phyloP scores from a whole-genome alignment of 2,113 vertebrate genomes.

The Gallinago paraguaiae region DNA sequence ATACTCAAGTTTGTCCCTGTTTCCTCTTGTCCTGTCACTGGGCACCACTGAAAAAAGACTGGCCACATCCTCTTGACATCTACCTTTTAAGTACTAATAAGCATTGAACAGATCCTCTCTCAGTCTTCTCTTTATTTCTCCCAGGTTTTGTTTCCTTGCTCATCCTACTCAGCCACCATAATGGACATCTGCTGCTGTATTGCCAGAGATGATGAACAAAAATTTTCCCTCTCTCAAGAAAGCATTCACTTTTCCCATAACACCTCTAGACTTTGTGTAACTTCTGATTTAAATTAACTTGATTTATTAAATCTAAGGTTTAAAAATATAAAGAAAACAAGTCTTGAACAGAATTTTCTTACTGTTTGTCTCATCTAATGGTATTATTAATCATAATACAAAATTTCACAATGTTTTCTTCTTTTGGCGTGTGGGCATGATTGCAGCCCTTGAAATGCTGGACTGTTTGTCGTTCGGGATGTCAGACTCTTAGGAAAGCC shows the following conservation, averaged over 20 bases:
- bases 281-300: background rate
- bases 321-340: background rate
- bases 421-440: background rate
- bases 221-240: background rate
- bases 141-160: background rate
- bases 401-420: background rate
- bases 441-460: background rate
- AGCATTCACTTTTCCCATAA: background rate
- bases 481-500: background rate
- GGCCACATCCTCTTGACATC: too few relatives aligned
- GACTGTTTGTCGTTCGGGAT: background rate
- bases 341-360: background rate
- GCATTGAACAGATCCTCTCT: too few relatives aligned
- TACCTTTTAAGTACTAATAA: too few relatives aligned
- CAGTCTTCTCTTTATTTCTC: background rate
- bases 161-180: background rate
- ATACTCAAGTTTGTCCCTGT: too few relatives aligned
- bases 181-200: background rate
- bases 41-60: too few relatives aligned
- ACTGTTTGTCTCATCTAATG: background rate
- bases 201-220: background rate
- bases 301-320: background rate
- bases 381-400: background rate
- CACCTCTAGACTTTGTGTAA: background rate
- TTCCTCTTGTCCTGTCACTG: too few relatives aligned